Evolutionary conservation across 35 echinoderm and acorn worm genomes (phyloP).

Genomic region (Nesometra sesokonis): DNA sequence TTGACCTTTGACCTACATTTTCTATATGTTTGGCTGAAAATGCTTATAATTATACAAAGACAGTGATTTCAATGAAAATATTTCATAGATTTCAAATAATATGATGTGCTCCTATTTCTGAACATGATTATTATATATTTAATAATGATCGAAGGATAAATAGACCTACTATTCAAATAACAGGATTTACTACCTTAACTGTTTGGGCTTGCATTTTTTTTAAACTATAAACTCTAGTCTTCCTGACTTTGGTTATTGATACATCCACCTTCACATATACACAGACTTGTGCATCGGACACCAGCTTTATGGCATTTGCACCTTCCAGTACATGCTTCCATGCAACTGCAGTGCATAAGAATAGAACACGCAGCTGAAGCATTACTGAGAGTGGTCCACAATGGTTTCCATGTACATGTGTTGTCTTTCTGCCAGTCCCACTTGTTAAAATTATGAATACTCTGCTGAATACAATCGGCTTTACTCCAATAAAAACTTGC

Average conservation of each 20-base stretch:
- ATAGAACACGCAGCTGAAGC: background rate
- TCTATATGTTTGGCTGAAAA: no score
- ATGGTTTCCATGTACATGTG: background rate
- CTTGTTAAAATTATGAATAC: conserved; percentile 11
- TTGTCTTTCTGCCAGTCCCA: conserved; percentile 23
- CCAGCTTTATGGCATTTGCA: conserved; percentile 2
- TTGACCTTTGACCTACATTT: no score
- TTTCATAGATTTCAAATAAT: no score
- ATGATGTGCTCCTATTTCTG: no score
- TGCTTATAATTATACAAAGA: no score
- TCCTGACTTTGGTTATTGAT: background rate
- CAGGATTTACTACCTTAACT: no score
- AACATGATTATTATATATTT: no score
- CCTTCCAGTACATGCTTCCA: background rate
- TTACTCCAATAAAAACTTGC: conserved; percentile 26
- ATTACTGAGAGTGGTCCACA: background rate
- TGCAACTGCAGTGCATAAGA: background rate
- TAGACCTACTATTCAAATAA: no score
- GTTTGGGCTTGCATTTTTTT: no score
- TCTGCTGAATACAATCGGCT: background rate
- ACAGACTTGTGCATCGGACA: conserved; percentile 1
- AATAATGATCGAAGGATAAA: no score
- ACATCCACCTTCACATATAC: conserved; percentile 12
- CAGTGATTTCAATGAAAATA: no score
- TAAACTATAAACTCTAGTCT: no score